Percentiles rank a stretch among this genome's conserved stretches.
These are phyloP conservation scores for Drosophila greeni DNA, from an alignment of 2,888 invertebrate genomes.

Conservation along the genomic window DNA sequence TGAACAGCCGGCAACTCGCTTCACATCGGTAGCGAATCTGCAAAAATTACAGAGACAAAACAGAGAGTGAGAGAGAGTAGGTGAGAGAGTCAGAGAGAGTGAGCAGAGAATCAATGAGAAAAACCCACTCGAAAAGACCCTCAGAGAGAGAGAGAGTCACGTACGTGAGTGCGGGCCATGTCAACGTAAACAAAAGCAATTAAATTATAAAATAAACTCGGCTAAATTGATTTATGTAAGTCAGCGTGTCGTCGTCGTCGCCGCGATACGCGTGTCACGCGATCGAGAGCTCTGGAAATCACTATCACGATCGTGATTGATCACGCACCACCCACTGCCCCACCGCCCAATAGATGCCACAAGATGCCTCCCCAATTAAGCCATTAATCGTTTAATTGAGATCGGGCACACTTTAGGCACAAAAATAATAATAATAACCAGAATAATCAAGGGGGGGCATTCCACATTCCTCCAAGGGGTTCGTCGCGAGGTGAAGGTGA, in stretches of 20 bases:
- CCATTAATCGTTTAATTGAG: conserved; percentile 66
- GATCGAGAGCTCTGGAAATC: conserved; percentile 28
- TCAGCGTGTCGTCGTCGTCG: conserved; percentile 1
- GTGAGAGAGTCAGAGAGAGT: conserved; percentile 17
- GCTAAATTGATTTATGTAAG: conserved; percentile 69
- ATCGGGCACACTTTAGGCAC: conserved; percentile 44
- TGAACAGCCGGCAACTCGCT: conserved; percentile 64
- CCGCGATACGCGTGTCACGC: conserved; percentile 25
- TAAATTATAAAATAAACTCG: conserved; percentile 70
- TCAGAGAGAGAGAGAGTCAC: conserved; percentile 25
- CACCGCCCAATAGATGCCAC: neutral
- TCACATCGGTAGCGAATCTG: conserved; percentile 59
- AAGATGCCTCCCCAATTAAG: conserved; percentile 59
- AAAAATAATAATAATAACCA: neutral
- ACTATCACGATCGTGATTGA: conserved; percentile 25
- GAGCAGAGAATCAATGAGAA: conserved; percentile 23
- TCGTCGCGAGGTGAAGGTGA: conserved; percentile 37
- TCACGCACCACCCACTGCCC: conserved; percentile 24
- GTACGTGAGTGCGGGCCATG: conserved; percentile 11
- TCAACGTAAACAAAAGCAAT: conserved; percentile 48
- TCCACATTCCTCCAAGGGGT: conserved; percentile 11
- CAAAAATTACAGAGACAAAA: conserved; percentile 29
- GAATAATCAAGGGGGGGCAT: neutral
- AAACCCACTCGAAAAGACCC: neutral
- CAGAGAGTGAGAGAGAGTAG: conserved; percentile 6